A percentile compares a stretch with the other conserved stretches of the same genome.
Evolutionary conservation across 2,888 invertebrate species (phyloP).

Genomic region (Lepidonotus clava): DNA sequence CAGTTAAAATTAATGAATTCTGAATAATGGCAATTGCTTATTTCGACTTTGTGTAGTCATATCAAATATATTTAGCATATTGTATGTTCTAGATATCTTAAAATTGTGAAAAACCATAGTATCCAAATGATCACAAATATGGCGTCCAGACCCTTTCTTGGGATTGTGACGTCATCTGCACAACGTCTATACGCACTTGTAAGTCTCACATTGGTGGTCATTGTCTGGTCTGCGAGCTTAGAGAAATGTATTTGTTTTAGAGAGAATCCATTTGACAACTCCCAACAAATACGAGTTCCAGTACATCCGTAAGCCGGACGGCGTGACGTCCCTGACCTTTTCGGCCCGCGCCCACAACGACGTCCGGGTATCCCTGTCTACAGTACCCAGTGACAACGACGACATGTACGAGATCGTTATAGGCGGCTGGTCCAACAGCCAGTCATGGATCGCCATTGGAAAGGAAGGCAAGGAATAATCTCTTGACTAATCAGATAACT

Average conservation of each 20-base stretch:
- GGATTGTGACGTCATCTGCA: no score
- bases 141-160: no score
- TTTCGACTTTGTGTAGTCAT: no score
- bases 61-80: no score
- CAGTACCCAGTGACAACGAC: slow-evolving; percentile 83
- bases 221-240: slow-evolving; percentile 15
- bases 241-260: slow-evolving; percentile 53
- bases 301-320: slow-evolving; percentile 56
- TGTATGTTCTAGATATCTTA: no score
- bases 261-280: slow-evolving; percentile 60
- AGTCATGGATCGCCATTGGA: slow-evolving; percentile 82
- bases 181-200: no score
- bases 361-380: slow-evolving; percentile 90
- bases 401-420: slow-evolving; percentile 92
- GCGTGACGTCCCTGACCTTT: slow-evolving; percentile 81
- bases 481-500: no score
- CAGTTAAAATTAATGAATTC: no score
- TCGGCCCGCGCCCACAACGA: slow-evolving; percentile 89
- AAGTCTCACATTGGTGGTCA: no score
- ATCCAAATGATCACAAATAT: no score
- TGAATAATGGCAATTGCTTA: no score
- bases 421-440: slow-evolving; percentile 92
- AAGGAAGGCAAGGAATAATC: slow-evolving; percentile 49
- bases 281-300: slow-evolving; percentile 60
- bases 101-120: no score